A percentile compares a stretch with the other conserved stretches of the same genome.
Evolutionary conservation across 1,140 invertebrate species (phyloP).

Genomic region (Zaprionus lachaisei): DNA sequence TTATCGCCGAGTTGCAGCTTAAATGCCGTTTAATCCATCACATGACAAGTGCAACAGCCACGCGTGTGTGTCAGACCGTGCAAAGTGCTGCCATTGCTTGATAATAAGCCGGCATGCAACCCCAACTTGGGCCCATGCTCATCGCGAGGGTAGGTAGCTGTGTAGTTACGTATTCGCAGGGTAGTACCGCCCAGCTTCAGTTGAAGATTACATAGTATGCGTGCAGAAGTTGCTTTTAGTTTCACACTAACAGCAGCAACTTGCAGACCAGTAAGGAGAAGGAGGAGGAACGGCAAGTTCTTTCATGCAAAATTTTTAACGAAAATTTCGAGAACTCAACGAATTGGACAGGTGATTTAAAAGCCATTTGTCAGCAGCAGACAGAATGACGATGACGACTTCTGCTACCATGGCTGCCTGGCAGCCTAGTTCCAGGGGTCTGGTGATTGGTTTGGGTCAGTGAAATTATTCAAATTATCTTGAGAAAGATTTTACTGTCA

Average conservation of each 20-base stretch:
- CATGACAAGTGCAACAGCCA: conserved; percentile 36
- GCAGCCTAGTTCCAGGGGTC: background rate
- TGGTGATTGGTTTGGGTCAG: conserved; percentile 76
- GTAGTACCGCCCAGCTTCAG: conserved; percentile 24
- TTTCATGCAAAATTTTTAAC: conserved; percentile 48
- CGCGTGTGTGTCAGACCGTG: conserved; percentile 51
- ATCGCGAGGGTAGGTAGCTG: conserved; percentile 23
- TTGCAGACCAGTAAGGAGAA: conserved; percentile 49
- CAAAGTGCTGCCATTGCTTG: conserved; percentile 65
- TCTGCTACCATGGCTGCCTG: conserved; percentile 11
- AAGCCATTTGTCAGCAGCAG: conserved; percentile 72
- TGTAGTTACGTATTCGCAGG: conserved; percentile 59
- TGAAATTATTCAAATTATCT: conserved; percentile 81
- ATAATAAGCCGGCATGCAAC: conserved; percentile 73
- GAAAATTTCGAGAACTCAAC: conserved; percentile 42
- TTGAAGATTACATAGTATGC: conserved; percentile 23
- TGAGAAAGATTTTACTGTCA: conserved; percentile 71
- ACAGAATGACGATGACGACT: conserved; percentile 20
- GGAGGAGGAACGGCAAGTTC: background rate
- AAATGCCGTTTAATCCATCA: conserved; percentile 75
- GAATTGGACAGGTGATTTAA: conserved; percentile 74
- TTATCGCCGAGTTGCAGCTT: conserved; percentile 69
- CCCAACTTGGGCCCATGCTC: conserved; percentile 31
- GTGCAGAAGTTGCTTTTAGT: conserved; percentile 38
- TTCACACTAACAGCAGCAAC: conserved; percentile 42